Conservation (phyloP, 2,797 vertebrate genomes). For the Paramormyrops hopkinsi region DNA sequence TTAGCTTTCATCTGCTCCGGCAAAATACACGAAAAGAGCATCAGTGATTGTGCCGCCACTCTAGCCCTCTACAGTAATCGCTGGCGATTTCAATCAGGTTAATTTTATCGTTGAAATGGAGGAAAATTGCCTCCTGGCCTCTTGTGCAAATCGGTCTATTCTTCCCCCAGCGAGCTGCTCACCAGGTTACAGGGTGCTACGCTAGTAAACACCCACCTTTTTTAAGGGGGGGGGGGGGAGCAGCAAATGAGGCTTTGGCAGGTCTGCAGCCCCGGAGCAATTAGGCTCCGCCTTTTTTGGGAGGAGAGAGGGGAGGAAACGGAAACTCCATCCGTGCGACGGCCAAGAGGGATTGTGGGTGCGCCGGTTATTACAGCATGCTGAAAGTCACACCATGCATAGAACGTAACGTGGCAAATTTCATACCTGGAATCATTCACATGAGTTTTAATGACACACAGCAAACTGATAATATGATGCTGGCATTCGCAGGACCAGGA, state of each 20-base stretch:
- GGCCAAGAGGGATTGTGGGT: background rate
- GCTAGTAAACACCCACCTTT: slow-evolving; percentile 13
- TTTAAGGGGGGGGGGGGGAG: background rate
- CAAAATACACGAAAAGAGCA: slow-evolving; percentile 81
- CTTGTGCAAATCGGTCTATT: slow-evolving; percentile 24
- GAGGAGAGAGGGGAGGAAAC: background rate
- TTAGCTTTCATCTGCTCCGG: slow-evolving; percentile 94
- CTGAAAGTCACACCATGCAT: background rate
- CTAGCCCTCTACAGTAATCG: slow-evolving; percentile 81
- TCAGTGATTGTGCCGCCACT: slow-evolving; percentile 88
- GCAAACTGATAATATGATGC: background rate
- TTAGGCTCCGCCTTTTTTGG: background rate
- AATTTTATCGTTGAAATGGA: slow-evolving; percentile 92
- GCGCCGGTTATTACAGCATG: background rate
- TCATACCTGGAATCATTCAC: background rate
- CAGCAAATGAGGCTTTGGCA: background rate
- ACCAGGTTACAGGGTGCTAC: background rate
- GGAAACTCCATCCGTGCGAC: background rate
- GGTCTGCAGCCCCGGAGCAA: background rate
- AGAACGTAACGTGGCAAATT: background rate
- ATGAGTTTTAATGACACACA: background rate
- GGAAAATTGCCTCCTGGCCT: slow-evolving; percentile 79
- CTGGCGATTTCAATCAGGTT: slow-evolving; percentile 96
- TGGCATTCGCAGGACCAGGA: background rate
- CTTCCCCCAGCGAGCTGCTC: slow-evolving; percentile 12